phyloP scores from a whole-genome alignment of 2,797 vertebrate genomes.

The Sardinella longiceps region DNA sequence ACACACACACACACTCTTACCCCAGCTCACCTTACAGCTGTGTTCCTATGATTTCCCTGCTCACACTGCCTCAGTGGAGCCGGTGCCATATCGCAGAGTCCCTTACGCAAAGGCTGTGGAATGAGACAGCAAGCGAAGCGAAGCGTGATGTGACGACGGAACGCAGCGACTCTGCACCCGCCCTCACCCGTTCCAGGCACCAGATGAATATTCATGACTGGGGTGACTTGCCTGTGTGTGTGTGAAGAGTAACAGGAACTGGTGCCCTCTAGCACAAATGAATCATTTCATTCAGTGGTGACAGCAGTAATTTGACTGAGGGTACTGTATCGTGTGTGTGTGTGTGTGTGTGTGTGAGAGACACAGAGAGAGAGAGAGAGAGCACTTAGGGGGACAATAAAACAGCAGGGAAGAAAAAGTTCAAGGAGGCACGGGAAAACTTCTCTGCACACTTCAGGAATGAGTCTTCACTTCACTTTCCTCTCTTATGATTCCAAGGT shows the following conservation, averaged over 20 bases:
- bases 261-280: constrained; percentile 59
- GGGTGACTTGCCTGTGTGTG: constrained; percentile 46
- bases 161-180: not conserved
- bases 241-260: constrained; percentile 49
- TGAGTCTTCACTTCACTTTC: not conserved
- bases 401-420: too few species aligned
- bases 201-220: constrained; percentile 55
- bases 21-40: not conserved
- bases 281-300: constrained; percentile 53
- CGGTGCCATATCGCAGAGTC: constrained; percentile 1
- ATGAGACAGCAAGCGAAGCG: constrained; percentile 11
- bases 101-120: constrained; percentile 36
- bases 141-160: not conserved
- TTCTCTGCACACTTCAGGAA: constrained; percentile 25
- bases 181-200: constrained; percentile 37
- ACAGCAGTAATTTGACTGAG: constrained; percentile 32
- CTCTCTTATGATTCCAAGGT: constrained; percentile 39
- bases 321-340: constrained; percentile 3
- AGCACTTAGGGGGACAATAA: constrained; percentile 40
- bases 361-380: not conserved
- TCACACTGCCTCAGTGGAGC: constrained; percentile 16
- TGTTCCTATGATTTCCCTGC: constrained; percentile 33
- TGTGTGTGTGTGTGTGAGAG: not conserved
- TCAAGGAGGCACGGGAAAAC: constrained; percentile 17
- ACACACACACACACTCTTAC: constrained; percentile 36